Conservation (phyloP, 2,888 invertebrate species). For the Caenorhabditis zanzibari region DNA sequence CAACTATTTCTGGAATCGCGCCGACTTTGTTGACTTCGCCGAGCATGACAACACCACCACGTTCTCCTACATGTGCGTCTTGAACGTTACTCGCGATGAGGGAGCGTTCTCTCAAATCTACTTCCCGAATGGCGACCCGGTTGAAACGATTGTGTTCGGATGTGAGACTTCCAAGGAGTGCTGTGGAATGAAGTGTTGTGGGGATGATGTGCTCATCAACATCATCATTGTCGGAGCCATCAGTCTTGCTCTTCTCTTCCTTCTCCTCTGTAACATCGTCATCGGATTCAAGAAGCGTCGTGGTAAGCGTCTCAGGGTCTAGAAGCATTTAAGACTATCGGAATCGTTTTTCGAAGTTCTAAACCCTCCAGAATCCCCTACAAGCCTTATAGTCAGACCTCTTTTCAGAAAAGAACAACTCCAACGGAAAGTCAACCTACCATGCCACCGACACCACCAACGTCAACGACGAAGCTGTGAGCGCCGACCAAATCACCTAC, state of each 20-base stretch:
- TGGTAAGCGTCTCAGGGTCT: too few relatives aligned
- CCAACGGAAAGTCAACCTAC: constrained; percentile 3
- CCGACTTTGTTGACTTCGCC: constrained; percentile 28
- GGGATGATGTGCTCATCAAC: constrained; percentile 65
- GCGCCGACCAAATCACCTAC: constrained; percentile 48
- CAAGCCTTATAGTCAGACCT: neutral
- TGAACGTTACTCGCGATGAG: constrained; percentile 32
- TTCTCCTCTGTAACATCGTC: constrained; percentile 66
- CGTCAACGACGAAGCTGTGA: constrained; percentile 31
- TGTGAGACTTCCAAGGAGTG: constrained; percentile 64
- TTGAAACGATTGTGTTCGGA: constrained; percentile 48
- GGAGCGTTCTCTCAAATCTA: constrained; percentile 51
- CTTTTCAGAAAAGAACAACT: constrained; percentile 42
- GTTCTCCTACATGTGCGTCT: constrained; percentile 48
- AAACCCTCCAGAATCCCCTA: neutral
- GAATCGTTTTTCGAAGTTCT: neutral
- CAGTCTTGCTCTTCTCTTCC: constrained; percentile 56
- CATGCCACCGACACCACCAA: constrained; percentile 31
- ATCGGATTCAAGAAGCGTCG: constrained; percentile 66
- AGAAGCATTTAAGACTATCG: too few relatives aligned
- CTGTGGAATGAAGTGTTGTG: constrained; percentile 66
- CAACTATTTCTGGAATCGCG: constrained; percentile 48
- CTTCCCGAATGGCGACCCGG: constrained; percentile 28
- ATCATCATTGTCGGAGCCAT: constrained; percentile 64
- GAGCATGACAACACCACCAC: constrained; percentile 32